Evolutionary conservation across 2,888 invertebrate genomes (phyloP).

Genomic region (Phlogophora meticulosa): DNA sequence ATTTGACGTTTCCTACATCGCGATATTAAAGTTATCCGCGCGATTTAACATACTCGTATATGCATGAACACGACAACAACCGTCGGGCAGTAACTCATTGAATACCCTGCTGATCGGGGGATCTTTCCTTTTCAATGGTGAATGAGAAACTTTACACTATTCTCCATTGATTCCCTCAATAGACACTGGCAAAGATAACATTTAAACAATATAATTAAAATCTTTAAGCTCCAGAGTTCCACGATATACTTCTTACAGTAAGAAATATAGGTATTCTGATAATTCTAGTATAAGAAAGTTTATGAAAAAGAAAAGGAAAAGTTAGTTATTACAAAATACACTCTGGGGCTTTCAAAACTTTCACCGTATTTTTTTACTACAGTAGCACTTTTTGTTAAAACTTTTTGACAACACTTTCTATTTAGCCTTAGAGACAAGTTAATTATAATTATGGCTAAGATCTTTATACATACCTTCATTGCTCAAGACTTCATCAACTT

Average conservation of each 20-base stretch:
- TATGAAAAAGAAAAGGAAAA: conserved; percentile 6
- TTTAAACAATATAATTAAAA: too few relatives aligned
- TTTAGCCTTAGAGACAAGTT: conserved; percentile 47
- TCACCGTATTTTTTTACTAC: conserved; percentile 29
- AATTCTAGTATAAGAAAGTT: conserved; percentile 11
- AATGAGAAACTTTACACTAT: too few relatives aligned
- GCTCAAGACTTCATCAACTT: conserved; percentile 9
- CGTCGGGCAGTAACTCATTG: too few relatives aligned
- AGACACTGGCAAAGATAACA: too few relatives aligned
- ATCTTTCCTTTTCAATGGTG: too few relatives aligned
- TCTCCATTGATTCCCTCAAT: too few relatives aligned
- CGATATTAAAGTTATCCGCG: too few relatives aligned
- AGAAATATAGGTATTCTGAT: conserved; percentile 12
- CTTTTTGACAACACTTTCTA: conserved; percentile 32
- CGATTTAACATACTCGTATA: too few relatives aligned
- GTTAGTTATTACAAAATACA: conserved; percentile 35
- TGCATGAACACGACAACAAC: too few relatives aligned
- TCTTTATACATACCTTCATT: conserved; percentile 9
- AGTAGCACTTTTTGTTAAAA: conserved; percentile 25
- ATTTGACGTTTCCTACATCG: too few relatives aligned
- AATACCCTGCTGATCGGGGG: too few relatives aligned
- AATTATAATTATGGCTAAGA: conserved; percentile 23
- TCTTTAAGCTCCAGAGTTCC: neutral
- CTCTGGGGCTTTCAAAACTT: conserved; percentile 28
- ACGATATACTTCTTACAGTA: neutral